Evolutionary conservation across 2,797 vertebrate genomes (phyloP), one percentile per base, ranked within the genome.

Genomic region (Valencia hispanica): DNA sequence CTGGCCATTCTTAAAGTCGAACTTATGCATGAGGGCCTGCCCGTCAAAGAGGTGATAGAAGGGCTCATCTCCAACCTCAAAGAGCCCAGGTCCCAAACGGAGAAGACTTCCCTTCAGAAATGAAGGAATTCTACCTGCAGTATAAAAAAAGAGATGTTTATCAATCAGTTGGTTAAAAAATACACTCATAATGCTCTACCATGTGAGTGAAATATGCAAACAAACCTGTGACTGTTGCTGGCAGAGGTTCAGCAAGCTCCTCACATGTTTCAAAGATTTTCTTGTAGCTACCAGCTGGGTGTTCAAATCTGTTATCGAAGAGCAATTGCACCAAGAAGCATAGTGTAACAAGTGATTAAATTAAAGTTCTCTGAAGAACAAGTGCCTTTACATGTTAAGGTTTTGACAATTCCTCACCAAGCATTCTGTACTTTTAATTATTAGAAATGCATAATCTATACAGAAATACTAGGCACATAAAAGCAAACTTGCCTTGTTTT

Each of bases 181-280:
- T 32, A 11, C 10, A 70, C 48, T 27, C 5, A 18, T 39, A 66
- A 30, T 1, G 43, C n/a, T n/a, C 65, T 72, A 74, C 79, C 84
- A 79, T 84, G 27, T 68, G 73, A 77, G 10, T 77, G 59, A 84
- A 66, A 77, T 4, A 45, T 70, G 77, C 32, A 80, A 81, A 94
- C 96, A 81, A 27, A 99, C 98, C 98, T 94, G 95, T 97, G 79
- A 99, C 94, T 0, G 97, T 96, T 73, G 97, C 93, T 22, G 97
- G 96, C 84, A 99, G 87, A 0, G 97, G 95, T 39, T 98, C 96
- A n/a, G 97, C 91, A 68, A 99, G 81, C 80, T 99, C 98, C 80
- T 99, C 98, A 69, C 96, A 97, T 0, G 98, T 99, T 95, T 99
- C 97, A 88, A 98, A 99, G 77, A 99, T 97, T 89, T 98, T 99